Percentiles rank a stretch among this genome's conserved stretches.
phyloP scores from a whole-genome alignment of 2,888 invertebrate genomes.

The Cryptosula pallasiana region DNA sequence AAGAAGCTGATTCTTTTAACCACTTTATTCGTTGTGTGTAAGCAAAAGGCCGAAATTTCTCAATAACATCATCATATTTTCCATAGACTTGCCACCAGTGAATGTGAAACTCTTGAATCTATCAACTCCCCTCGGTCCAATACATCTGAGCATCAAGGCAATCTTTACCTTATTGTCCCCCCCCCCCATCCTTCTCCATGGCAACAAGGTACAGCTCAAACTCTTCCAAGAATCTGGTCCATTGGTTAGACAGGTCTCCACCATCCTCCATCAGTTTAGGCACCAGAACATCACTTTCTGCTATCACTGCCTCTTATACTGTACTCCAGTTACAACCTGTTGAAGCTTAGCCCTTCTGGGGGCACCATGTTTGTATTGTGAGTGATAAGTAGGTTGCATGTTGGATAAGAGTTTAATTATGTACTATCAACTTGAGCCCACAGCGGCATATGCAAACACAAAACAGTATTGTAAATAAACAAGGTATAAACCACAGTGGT shows the following conservation, averaged over 20 bases:
- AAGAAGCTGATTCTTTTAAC: not conserved
- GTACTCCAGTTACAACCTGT: not conserved
- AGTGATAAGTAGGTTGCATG: too few relatives aligned
- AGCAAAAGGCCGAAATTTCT: not conserved
- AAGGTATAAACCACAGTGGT: too few relatives aligned
- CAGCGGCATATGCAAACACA: too few relatives aligned
- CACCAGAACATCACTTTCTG: not conserved
- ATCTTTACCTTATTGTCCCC: not conserved
- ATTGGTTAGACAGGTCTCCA: too few relatives aligned
- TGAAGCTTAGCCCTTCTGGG: not conserved
- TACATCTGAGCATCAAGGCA: not conserved
- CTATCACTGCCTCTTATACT: not conserved
- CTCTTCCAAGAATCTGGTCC: too few relatives aligned
- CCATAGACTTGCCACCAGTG: not conserved
- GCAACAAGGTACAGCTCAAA: too few relatives aligned
- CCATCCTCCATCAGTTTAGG: not conserved
- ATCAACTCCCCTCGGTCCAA: too few relatives aligned
- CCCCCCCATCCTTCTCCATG: not conserved
- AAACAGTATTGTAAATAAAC: too few relatives aligned
- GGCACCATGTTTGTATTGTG: not conserved
- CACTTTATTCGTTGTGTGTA: not conserved
- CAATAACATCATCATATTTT: conserved; percentile 5
- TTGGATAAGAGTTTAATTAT: too few relatives aligned
- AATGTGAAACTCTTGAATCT: too few relatives aligned
- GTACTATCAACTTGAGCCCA: too few relatives aligned